Percentiles rank a stretch among this genome's conserved stretches.
Conservation (phyloP, 2,797 vertebrate species). For the Molossus molossus region DNA sequence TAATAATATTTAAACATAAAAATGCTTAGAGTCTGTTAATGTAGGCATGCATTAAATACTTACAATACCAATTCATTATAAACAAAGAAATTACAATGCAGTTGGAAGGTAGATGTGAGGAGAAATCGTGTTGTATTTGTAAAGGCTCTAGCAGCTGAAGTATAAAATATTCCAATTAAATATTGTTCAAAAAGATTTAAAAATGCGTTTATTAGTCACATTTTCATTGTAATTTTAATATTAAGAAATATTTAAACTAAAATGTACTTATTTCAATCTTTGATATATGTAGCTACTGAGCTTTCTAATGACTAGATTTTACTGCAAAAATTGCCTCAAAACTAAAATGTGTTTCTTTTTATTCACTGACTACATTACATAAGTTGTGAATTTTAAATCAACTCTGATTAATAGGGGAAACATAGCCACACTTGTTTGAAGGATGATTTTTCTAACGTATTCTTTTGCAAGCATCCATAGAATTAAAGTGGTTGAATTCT, state of each 20-base stretch:
- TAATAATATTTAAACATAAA: constrained; percentile 42
- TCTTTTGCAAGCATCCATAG: background rate
- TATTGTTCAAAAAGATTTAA: background rate
- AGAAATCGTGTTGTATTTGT: background rate
- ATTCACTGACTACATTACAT: background rate
- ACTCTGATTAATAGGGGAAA: background rate
- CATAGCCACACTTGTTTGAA: background rate
- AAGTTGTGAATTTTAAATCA: constrained; percentile 12
- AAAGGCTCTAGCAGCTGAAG: background rate
- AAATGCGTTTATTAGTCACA: background rate
- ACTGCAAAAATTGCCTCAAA: constrained; percentile 50
- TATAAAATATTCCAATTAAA: constrained; percentile 56
- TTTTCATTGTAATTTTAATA: constrained; percentile 57
- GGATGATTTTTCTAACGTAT: background rate
- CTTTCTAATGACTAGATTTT: constrained; percentile 48
- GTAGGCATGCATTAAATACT: background rate
- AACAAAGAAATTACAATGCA: constrained; percentile 4
- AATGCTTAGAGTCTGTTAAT: constrained; percentile 2
- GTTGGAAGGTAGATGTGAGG: background rate
- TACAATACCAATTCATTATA: background rate
- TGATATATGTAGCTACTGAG: constrained; percentile 1
- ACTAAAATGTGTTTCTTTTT: background rate
- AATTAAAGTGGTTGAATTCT: constrained; percentile 1
- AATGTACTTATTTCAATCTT: background rate
- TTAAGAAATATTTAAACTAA: constrained; percentile 34